Conservation (phyloP, 30 jellyfish, hydroid and myxozoan genomes). For the Aurelia aurita complex sp. Pacific region DNA sequence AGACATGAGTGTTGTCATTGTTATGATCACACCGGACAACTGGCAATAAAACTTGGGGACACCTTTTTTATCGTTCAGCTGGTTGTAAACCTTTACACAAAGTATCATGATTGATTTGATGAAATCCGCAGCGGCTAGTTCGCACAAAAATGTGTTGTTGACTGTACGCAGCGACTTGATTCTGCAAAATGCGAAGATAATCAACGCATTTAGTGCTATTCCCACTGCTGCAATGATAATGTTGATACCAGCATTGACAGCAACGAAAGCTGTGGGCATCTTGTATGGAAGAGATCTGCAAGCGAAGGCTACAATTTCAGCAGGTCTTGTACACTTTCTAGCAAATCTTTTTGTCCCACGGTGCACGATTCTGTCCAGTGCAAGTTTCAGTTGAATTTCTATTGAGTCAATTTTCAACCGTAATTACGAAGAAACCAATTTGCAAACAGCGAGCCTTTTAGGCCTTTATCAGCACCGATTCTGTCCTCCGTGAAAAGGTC, state of each 20-base stretch:
- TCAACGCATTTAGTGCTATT: slow-evolving; percentile 9
- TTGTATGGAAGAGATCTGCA: not conserved
- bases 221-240: not conserved
- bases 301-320: no score
- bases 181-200: slow-evolving; percentile 17
- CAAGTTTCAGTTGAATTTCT: no score
- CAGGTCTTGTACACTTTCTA: no score
- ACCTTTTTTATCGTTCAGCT: slow-evolving; percentile 6
- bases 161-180: slow-evolving; percentile 28
- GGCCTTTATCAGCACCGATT: no score
- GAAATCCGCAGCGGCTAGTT: slow-evolving; percentile 53
- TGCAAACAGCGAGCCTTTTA: no score
- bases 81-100: slow-evolving; percentile 59
- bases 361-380: no score
- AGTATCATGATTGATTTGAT: slow-evolving; percentile 57
- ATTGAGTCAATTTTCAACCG: no score
- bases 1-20: slow-evolving; percentile 37
- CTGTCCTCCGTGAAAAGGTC: no score
- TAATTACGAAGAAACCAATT: no score
- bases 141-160: slow-evolving; percentile 53
- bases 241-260: slow-evolving; percentile 24
- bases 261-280: slow-evolving; percentile 17
- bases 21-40: slow-evolving; percentile 52
- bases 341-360: no score
- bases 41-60: slow-evolving; percentile 29